Conservation (phyloP, 1,140 invertebrate species). For the Drosophila serrata region DNA sequence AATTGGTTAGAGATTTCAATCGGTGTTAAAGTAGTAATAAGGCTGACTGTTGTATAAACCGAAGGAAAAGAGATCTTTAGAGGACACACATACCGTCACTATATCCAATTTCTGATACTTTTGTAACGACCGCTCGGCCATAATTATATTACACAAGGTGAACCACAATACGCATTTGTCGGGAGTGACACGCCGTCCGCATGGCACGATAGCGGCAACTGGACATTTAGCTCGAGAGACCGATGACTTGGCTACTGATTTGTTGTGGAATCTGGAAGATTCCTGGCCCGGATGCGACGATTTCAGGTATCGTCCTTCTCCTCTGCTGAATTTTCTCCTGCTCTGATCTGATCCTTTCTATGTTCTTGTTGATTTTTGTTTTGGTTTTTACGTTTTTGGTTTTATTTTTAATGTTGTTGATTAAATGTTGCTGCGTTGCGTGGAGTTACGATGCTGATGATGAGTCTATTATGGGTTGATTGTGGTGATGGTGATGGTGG, state of each 20-base stretch:
- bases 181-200: constrained; percentile 83
- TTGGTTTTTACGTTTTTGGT: background rate
- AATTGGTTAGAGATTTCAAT: no score
- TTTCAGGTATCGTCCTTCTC: background rate
- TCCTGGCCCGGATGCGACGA: constrained; percentile 16
- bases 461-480: constrained; percentile 11
- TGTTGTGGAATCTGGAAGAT: constrained; percentile 13
- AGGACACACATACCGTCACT: constrained; percentile 80
- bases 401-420: constrained; percentile 7
- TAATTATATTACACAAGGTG: constrained; percentile 85
- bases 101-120: constrained; percentile 85
- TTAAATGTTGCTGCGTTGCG: constrained; percentile 5
- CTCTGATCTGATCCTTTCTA: constrained; percentile 1
- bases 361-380: background rate
- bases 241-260: constrained; percentile 38
- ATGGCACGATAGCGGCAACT: constrained; percentile 79
- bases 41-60: constrained; percentile 10
- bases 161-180: constrained; percentile 85
- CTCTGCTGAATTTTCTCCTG: background rate
- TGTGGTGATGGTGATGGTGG: constrained; percentile 18
- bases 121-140: constrained; percentile 85
- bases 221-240: constrained; percentile 70
- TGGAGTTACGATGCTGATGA: constrained; percentile 8
- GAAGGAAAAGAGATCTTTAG: background rate
- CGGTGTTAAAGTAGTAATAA: background rate